A percentile compares a stretch with the other conserved stretches of the same genome.
These are phyloP conservation scores for Tetragnatha versicolor DNA, from an alignment of 1,140 invertebrate genomes.

Conservation along the genomic window DNA sequence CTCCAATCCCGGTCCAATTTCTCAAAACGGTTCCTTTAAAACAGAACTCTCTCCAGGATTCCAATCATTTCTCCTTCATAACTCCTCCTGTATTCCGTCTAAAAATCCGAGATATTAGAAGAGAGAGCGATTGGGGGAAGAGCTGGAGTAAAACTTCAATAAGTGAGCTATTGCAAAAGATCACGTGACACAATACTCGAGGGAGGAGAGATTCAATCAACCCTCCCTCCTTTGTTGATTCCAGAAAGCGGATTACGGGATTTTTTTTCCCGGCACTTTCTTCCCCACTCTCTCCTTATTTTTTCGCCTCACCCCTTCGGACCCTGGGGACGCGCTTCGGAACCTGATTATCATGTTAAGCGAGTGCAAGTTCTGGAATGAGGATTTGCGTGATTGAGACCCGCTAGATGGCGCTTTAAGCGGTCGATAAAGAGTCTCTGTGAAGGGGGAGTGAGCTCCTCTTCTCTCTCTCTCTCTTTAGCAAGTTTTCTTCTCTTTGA, in stretches of 20 bases:
- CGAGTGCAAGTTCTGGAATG: constrained; percentile 8
- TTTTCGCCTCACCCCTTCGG: neutral
- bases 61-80: constrained; percentile 22
- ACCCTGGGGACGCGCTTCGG: neutral
- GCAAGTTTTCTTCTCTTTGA: neutral
- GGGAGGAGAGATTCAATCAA: constrained; percentile 42
- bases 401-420: constrained; percentile 30
- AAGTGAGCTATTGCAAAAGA: constrained; percentile 18
- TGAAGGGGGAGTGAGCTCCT: constrained; percentile 1
- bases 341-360: constrained; percentile 45
- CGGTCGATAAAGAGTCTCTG: constrained; percentile 18
- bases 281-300: constrained; percentile 5
- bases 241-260: constrained; percentile 22
- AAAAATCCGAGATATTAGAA: constrained; percentile 14
- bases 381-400: constrained; percentile 21
- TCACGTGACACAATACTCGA: constrained; percentile 17
- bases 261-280: constrained; percentile 1
- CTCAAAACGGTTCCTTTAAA: too few species aligned
- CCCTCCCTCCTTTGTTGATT: constrained; percentile 34
- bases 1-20: too few species aligned
- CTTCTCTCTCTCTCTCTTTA: neutral
- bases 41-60: too few species aligned
- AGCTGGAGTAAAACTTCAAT: constrained; percentile 1
- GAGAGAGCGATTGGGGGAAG: neutral
- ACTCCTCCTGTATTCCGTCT: neutral